A percentile compares a stretch with the other conserved stretches of the same genome.
Conservation (phyloP, 35 echinoderm and acorn worm genomes). For the Ophioderma brevispina region DNA sequence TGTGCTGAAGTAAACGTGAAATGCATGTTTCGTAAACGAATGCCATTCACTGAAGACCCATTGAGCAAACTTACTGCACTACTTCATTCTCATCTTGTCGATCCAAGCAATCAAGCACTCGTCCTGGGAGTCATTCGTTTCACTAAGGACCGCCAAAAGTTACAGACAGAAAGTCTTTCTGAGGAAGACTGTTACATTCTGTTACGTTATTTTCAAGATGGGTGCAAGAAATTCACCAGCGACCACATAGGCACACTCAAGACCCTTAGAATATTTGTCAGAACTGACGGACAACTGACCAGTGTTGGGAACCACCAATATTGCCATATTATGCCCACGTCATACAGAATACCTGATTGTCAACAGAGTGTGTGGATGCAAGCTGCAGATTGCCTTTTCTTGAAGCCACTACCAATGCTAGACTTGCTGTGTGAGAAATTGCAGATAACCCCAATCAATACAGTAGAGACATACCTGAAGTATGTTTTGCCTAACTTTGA, state of each 20-base stretch:
- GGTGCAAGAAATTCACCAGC: neutral
- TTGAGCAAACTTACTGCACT: neutral
- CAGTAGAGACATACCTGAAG: neutral
- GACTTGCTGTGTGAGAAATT: neutral
- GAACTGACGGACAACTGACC: neutral
- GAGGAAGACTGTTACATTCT: neutral
- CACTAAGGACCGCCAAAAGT: neutral
- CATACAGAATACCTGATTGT: neutral
- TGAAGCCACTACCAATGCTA: neutral
- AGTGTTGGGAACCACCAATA: neutral
- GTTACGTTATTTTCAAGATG: conserved; percentile 22
- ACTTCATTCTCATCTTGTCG: neutral
- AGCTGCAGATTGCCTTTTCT: neutral
- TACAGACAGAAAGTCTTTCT: neutral
- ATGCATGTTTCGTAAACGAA: neutral
- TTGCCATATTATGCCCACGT: neutral
- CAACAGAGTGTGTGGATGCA: neutral
- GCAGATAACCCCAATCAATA: neutral
- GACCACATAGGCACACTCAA: neutral
- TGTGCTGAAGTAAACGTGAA: too few relatives aligned
- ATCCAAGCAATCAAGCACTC: neutral
- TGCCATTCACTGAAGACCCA: neutral
- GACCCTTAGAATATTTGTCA: conserved; percentile 2
- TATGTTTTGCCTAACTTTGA: conserved; percentile 21
- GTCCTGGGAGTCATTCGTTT: neutral